Evolutionary conservation across 2,797 vertebrate species (phyloP).

Genomic region (Alfaro cultratus): DNA sequence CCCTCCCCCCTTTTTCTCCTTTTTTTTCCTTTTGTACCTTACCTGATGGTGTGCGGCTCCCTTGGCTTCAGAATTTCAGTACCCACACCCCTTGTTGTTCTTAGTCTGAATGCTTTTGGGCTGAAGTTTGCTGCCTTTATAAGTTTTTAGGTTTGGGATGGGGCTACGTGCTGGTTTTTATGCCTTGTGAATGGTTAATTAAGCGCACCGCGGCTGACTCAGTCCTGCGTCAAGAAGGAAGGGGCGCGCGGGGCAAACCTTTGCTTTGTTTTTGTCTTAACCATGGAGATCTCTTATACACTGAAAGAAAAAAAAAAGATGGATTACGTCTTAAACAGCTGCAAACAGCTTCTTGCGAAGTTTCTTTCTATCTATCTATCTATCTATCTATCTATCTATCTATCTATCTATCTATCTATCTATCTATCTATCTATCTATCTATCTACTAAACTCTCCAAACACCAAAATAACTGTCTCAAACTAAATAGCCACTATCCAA

Average conservation of each 20-base stretch:
- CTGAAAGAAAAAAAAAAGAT: not conserved
- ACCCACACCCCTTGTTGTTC: constrained; percentile 5
- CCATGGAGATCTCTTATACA: constrained; percentile 30
- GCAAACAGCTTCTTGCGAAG: not conserved
- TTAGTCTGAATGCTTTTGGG: constrained; percentile 11
- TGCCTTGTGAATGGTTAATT: constrained; percentile 20
- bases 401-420: not conserved
- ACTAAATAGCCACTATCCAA: too few relatives aligned
- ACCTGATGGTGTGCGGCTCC: constrained; percentile 54
- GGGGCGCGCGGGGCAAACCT: constrained; percentile 16
- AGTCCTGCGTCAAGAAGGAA: constrained; percentile 65
- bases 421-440: not conserved
- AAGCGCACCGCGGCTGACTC: constrained; percentile 52
- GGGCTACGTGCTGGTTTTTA: constrained; percentile 32
- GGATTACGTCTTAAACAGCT: not conserved
- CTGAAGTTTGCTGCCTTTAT: constrained; percentile 2
- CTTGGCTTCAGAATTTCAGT: constrained; percentile 16
- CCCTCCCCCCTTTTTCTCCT: too few relatives aligned
- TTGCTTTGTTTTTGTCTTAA: constrained; percentile 29
- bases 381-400: not conserved
- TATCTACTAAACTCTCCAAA: too few relatives aligned
- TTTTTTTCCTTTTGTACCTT: not conserved
- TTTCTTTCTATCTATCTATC: not conserved
- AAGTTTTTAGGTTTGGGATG: constrained; percentile 6
- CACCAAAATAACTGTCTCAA: too few relatives aligned